Conservation (phyloP, 2,797 vertebrate genomes). For the Aldrovandia affinis region DNA sequence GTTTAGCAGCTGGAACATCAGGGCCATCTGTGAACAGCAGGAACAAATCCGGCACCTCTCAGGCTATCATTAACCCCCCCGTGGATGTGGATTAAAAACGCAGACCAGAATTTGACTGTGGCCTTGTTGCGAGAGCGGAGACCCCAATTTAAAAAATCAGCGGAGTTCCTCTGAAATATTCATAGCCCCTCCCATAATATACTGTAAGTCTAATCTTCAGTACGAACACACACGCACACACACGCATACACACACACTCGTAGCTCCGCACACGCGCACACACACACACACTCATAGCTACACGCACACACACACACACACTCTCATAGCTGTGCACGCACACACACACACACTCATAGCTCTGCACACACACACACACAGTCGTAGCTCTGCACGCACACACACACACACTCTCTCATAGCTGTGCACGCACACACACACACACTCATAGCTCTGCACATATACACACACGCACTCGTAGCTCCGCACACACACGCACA, state of each 20-base stretch:
- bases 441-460: not conserved
- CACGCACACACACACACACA: not conserved
- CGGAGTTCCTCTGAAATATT: not conserved
- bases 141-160: not conserved
- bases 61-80: not conserved
- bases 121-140: not conserved
- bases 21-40: conserved; percentile 11
- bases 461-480: not conserved
- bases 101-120: not conserved
- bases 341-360: not conserved
- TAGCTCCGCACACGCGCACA: not conserved
- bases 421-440: not conserved
- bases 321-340: not conserved
- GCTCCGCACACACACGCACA: not conserved
- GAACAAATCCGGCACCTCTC: not conserved
- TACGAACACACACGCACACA: not conserved
- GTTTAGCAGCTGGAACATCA: conserved; percentile 3
- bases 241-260: not conserved
- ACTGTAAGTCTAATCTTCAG: not conserved
- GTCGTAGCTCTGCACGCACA: not conserved
- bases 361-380: not conserved
- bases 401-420: not conserved
- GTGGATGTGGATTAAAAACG: not conserved
- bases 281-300: not conserved
- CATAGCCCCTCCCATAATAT: not conserved